phyloP scores from a whole-genome alignment of 1,140 invertebrate species.

The Trichonephila clavata region DNA sequence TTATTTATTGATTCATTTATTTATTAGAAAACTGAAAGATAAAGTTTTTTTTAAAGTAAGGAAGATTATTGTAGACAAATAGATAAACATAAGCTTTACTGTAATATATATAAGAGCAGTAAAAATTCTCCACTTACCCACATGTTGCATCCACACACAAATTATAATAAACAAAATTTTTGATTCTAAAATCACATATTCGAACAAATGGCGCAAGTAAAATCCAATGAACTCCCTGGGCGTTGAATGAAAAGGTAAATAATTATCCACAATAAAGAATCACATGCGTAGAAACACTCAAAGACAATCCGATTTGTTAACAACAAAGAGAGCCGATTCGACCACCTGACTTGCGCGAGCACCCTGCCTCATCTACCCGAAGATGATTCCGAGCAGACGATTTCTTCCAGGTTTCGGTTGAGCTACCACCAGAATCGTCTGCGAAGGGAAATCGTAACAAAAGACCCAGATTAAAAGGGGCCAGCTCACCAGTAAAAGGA shows the following conservation, averaged over 20 bases:
- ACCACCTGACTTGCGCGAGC: background rate
- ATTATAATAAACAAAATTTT: background rate
- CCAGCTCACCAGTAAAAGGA: conserved; percentile 1
- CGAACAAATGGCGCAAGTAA: background rate
- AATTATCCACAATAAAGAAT: conserved; percentile 11
- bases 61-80: too few species aligned
- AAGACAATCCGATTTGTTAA: background rate
- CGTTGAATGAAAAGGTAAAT: background rate
- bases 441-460: conserved; percentile 44
- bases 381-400: background rate
- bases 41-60: too few species aligned
- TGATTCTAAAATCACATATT: background rate
- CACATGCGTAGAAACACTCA: background rate
- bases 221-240: conserved; percentile 17
- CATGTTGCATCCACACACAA: background rate
- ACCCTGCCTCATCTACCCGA: background rate
- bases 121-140: background rate
- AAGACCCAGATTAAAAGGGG: conserved; percentile 36
- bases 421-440: conserved; percentile 34
- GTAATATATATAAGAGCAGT: background rate
- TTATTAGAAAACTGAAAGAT: too few species aligned
- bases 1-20: too few species aligned
- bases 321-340: conserved; percentile 28
- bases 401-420: conserved; percentile 49
- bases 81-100: too few species aligned